These are phyloP conservation scores for Probaryconus sp. DNA, from an alignment of 1,140 invertebrate species.

Conservation along the genomic window DNA sequence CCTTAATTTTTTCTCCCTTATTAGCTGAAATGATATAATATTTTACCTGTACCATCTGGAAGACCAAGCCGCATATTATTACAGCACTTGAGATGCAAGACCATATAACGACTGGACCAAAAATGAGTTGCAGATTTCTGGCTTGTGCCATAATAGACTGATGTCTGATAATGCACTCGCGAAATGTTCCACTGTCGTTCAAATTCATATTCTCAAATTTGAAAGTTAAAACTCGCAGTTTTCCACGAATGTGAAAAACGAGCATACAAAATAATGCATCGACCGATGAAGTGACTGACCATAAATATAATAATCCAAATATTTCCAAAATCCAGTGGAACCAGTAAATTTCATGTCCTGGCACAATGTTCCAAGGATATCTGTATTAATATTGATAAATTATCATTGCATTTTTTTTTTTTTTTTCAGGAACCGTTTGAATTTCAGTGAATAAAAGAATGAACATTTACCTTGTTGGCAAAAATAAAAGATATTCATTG, in stretches of 20 bases:
- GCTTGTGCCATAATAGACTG: conserved; percentile 25
- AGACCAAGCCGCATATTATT: conserved; percentile 60
- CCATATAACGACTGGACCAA: conserved; percentile 58
- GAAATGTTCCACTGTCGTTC: background rate
- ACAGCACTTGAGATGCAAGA: conserved; percentile 54
- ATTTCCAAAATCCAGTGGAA: background rate
- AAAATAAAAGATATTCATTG: conserved; percentile 4
- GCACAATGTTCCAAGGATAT: conserved; percentile 15
- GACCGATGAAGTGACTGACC: conserved; percentile 45
- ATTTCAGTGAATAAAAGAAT: no score
- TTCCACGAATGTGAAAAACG: conserved; percentile 59
- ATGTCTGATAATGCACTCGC: background rate
- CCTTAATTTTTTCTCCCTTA: no score
- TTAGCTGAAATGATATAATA: no score
- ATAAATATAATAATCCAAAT: conserved; percentile 1
- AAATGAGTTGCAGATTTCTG: conserved; percentile 47
- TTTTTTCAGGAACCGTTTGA: no score
- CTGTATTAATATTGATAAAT: no score
- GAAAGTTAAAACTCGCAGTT: conserved; percentile 26
- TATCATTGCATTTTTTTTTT: no score
- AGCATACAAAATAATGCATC: conserved; percentile 62
- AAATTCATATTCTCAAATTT: conserved; percentile 40
- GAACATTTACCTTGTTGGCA: conserved; percentile 18
- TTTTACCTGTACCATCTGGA: conserved; percentile 61
- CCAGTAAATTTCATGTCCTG: conserved; percentile 19